Percentiles rank a stretch among this genome's conserved stretches.
These are phyloP conservation scores for Grantiella picta DNA, from an alignment of 2,113 vertebrate genomes.

Conservation along the genomic window DNA sequence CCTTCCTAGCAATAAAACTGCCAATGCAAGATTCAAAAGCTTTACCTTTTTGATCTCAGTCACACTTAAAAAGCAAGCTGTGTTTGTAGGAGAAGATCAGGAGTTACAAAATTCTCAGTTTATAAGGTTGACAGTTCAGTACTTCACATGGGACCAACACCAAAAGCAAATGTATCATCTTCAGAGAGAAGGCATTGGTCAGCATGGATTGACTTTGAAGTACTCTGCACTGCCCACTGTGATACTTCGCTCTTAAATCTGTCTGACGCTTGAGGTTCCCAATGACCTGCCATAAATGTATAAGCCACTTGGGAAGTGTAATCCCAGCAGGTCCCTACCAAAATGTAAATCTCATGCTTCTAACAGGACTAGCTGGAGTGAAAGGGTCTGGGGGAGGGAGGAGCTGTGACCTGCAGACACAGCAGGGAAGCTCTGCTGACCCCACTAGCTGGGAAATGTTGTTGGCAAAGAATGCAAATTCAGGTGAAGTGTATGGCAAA, in stretches of 20 bases:
- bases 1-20: neutral
- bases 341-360: neutral
- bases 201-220: neutral
- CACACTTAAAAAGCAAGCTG: neutral
- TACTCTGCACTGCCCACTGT: neutral
- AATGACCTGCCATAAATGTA: neutral
- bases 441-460: neutral
- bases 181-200: neutral
- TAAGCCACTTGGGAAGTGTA: neutral
- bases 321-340: fast-evolving
- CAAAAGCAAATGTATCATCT: neutral
- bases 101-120: neutral
- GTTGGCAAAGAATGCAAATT: neutral
- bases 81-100: neutral
- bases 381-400: neutral
- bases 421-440: neutral
- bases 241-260: neutral
- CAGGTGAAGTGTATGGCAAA: neutral
- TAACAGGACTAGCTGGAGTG: neutral
- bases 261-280: neutral
- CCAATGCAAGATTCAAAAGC: neutral
- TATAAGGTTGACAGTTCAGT: neutral
- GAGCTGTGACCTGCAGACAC: neutral
- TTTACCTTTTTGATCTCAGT: neutral
- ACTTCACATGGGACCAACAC: neutral